Evolutionary conservation across 2,113 vertebrate species (phyloP).

Genomic region (Pardalotus punctatus): DNA sequence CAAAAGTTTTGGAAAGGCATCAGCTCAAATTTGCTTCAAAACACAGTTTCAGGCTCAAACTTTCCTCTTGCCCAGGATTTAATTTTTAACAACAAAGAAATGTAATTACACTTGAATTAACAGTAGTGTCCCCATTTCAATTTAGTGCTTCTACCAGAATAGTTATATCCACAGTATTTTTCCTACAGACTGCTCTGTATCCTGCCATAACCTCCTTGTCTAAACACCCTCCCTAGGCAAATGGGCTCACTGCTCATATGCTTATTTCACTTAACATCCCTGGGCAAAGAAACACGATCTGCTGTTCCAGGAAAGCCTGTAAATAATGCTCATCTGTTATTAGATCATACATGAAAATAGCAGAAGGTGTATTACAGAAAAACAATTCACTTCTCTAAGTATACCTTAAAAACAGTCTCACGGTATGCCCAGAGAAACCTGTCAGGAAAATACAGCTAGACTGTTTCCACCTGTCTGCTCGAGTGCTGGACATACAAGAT

Average conservation of each 20-base stretch:
- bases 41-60: neutral
- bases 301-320: neutral
- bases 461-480: neutral
- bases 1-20: neutral
- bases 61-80: neutral
- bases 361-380: neutral
- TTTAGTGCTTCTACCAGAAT: neutral
- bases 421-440: neutral
- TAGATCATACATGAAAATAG: neutral
- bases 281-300: neutral
- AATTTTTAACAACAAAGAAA: constrained; percentile 21
- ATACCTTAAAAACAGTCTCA: neutral
- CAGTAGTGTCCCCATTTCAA: neutral
- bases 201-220: neutral
- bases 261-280: neutral
- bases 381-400: neutral
- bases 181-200: neutral
- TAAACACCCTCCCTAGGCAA: neutral
- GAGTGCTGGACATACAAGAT: neutral
- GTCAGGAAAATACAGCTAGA: neutral
- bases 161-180: neutral
- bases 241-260: neutral
- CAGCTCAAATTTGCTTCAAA: neutral
- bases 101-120: constrained; percentile 29
- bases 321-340: neutral